A percentile compares a stretch with the other conserved stretches of the same genome.
Conservation (phyloP, 2,113 vertebrate species). For the Arenaria interpres region DNA sequence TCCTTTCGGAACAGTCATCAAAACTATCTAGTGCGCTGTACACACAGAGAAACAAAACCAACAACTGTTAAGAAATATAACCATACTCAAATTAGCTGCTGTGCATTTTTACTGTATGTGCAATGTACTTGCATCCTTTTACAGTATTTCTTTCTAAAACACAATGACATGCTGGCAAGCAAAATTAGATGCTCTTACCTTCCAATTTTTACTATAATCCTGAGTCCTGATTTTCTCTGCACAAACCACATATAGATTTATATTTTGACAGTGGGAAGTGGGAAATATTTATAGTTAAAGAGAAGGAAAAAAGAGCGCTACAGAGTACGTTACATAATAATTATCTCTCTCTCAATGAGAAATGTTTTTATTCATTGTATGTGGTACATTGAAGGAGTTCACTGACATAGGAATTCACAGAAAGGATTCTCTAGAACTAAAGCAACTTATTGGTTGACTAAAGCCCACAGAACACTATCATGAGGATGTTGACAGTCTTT, state of each 20-base stretch:
- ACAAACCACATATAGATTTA: not conserved
- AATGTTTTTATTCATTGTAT: not conserved
- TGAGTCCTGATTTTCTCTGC: not conserved
- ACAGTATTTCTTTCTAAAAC: not conserved
- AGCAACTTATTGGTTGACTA: not conserved
- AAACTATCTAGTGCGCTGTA: not conserved
- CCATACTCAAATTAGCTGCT: not conserved
- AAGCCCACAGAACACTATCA: not conserved
- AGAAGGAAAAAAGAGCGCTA: not conserved
- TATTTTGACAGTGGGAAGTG: not conserved
- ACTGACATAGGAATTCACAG: not conserved
- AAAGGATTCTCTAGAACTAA: not conserved
- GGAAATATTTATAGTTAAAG: constrained; percentile 22
- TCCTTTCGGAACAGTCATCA: not conserved
- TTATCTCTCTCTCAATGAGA: not conserved
- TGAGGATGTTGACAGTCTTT: not conserved
- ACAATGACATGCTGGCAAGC: not conserved
- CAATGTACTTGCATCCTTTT: not conserved
- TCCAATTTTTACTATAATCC: not conserved
- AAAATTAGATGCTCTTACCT: not conserved
- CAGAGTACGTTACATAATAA: not conserved
- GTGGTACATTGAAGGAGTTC: not conserved
- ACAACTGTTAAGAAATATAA: not conserved
- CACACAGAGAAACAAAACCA: not conserved
- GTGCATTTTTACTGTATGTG: not conserved